Percentiles rank a stretch among this genome's conserved stretches.
phyloP scores from a whole-genome alignment of 2,888 invertebrate species.

The Scaptomyza polygonia region DNA sequence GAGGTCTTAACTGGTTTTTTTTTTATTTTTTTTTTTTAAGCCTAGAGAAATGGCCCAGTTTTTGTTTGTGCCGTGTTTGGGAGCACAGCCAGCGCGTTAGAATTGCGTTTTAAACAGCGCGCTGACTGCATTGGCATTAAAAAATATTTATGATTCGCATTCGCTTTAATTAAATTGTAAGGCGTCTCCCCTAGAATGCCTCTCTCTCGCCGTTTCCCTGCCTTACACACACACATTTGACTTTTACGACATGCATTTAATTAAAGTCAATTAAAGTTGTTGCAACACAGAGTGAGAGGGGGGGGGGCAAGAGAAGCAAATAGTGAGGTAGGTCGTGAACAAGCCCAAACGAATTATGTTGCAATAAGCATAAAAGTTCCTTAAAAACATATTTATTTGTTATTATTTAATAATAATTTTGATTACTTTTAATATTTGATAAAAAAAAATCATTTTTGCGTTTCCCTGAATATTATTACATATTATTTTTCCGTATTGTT shows the following conservation, averaged over 20 bases:
- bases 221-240: slow-evolving; percentile 63
- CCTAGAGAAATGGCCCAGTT: slow-evolving; percentile 12
- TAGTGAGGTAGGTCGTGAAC: neutral
- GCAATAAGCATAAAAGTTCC: neutral
- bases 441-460: too few species aligned
- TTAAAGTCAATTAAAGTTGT: slow-evolving; percentile 71
- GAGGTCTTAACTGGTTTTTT: neutral
- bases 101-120: slow-evolving; percentile 49
- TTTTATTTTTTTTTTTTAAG: neutral
- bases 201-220: neutral
- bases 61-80: neutral
- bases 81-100: slow-evolving; percentile 1
- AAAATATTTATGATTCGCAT: slow-evolving; percentile 79
- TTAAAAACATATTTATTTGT: too few species aligned
- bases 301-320: neutral
- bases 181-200: slow-evolving; percentile 25
- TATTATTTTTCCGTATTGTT: too few species aligned
- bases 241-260: slow-evolving; percentile 78
- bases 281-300: slow-evolving; percentile 25
- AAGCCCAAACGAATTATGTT: slow-evolving; percentile 5
- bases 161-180: slow-evolving; percentile 74
- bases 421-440: too few species aligned
- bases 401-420: too few species aligned
- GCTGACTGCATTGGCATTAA: slow-evolving; percentile 41
- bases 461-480: too few species aligned